Percentiles rank a stretch among this genome's conserved stretches.
Conservation (phyloP, 2,888 invertebrate species). For the Nineta flava region DNA sequence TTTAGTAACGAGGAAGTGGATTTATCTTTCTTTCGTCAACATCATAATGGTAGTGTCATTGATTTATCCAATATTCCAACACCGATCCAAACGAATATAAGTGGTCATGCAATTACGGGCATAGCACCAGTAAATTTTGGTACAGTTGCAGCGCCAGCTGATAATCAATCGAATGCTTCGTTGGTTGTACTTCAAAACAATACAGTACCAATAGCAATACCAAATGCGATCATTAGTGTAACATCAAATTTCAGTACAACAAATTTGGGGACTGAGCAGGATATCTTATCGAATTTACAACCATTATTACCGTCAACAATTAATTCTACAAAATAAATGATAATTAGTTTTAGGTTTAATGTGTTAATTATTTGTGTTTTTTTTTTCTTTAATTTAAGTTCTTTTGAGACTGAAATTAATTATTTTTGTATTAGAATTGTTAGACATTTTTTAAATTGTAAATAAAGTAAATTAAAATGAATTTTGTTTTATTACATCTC, state of each 20-base stretch:
- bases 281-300: conserved; percentile 18
- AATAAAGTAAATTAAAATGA: too few relatives aligned
- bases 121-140: conserved; percentile 29
- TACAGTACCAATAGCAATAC: conserved; percentile 16
- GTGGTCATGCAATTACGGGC: conserved; percentile 34
- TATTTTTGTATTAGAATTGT: too few relatives aligned
- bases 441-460: too few relatives aligned
- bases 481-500: too few relatives aligned
- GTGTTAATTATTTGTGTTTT: too few relatives aligned
- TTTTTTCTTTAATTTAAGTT: too few relatives aligned
- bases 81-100: conserved; percentile 36
- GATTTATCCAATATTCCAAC: conserved; percentile 35
- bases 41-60: conserved; percentile 30
- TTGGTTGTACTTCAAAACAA: neutral
- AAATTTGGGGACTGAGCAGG: conserved; percentile 16
- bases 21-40: conserved; percentile 34
- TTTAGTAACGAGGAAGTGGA: conserved; percentile 35
- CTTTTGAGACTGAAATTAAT: too few relatives aligned
- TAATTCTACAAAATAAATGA: neutral
- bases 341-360: too few relatives aligned
- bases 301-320: conserved; percentile 14
- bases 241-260: conserved; percentile 22
- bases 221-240: conserved; percentile 21
- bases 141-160: neutral
- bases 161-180: neutral